These are phyloP conservation scores for Himalopsyche kuldschensis DNA, from an alignment of 2,888 invertebrate genomes.

Conservation along the genomic window DNA sequence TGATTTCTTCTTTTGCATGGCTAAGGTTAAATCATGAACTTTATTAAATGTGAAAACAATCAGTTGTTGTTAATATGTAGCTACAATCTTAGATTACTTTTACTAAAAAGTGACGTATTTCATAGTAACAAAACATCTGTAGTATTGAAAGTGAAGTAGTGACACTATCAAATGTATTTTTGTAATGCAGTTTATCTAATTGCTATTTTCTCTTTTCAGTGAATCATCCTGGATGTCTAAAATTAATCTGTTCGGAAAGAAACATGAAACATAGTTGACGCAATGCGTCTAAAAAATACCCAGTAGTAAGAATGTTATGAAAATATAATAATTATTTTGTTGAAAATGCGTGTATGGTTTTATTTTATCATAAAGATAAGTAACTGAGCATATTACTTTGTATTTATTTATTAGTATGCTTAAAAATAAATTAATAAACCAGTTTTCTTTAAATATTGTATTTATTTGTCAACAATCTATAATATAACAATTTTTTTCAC, in stretches of 20 bases:
- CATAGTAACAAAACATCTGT: too few species aligned
- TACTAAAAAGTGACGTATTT: too few species aligned
- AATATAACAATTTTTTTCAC: not conserved
- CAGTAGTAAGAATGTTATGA: constrained; percentile 21
- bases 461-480: not conserved
- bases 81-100: too few species aligned
- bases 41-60: too few species aligned
- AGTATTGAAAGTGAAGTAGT: too few species aligned
- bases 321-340: not conserved
- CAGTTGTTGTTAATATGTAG: too few species aligned
- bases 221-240: constrained; percentile 69
- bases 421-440: not conserved
- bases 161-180: too few species aligned
- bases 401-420: not conserved
- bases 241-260: constrained; percentile 77
- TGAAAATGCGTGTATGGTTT: not conserved
- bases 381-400: not conserved
- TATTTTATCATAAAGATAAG: not conserved
- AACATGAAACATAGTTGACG: constrained; percentile 60
- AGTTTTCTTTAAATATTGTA: not conserved
- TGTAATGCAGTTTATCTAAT: too few species aligned
- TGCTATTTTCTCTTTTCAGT: constrained; percentile 44
- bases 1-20: too few species aligned
- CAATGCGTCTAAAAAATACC: not conserved
- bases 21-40: too few species aligned